Conservation (phyloP, 2,888 invertebrate genomes). For the Cerceris ruficornis region DNA sequence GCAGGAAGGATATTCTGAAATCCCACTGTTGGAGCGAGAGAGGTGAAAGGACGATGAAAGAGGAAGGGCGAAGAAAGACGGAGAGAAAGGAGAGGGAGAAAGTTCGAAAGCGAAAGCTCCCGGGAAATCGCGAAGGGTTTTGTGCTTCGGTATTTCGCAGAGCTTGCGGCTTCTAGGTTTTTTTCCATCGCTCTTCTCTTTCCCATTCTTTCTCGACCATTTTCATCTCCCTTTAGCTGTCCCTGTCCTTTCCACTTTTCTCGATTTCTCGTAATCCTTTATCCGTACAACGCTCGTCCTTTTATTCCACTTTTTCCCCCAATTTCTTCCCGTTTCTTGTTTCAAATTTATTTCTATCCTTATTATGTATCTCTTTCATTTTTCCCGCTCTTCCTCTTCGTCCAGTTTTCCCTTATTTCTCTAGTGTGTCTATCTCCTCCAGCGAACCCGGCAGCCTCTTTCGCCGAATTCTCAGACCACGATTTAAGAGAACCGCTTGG, state of each 20-base stretch:
- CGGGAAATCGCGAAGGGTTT: conserved; percentile 35
- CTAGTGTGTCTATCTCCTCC: too few species aligned
- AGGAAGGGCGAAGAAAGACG: background rate
- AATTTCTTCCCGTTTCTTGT: too few species aligned
- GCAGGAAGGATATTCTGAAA: conserved; percentile 21
- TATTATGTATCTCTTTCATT: too few species aligned
- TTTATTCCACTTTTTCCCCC: too few species aligned
- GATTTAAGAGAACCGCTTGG: conserved; percentile 37
- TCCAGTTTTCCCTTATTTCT: too few species aligned
- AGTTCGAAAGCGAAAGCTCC: conserved; percentile 45
- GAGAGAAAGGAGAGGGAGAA: background rate
- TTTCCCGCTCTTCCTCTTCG: background rate
- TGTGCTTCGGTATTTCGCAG: conserved; percentile 33
- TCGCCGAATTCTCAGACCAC: conserved; percentile 18
- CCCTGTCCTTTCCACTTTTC: too few species aligned
- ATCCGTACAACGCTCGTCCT: too few species aligned
- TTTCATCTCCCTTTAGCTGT: background rate
- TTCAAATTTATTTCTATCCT: too few species aligned
- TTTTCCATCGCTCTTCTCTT: background rate
- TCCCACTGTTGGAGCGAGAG: conserved; percentile 21
- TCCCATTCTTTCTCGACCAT: background rate
- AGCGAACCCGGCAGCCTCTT: too few species aligned
- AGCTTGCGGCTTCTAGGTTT: conserved; percentile 37
- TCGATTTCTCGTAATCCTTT: too few species aligned
- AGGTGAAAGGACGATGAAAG: conserved; percentile 31